These are phyloP conservation scores for Dicycla oo DNA, from an alignment of 2,888 invertebrate genomes.

Conservation along the genomic window DNA sequence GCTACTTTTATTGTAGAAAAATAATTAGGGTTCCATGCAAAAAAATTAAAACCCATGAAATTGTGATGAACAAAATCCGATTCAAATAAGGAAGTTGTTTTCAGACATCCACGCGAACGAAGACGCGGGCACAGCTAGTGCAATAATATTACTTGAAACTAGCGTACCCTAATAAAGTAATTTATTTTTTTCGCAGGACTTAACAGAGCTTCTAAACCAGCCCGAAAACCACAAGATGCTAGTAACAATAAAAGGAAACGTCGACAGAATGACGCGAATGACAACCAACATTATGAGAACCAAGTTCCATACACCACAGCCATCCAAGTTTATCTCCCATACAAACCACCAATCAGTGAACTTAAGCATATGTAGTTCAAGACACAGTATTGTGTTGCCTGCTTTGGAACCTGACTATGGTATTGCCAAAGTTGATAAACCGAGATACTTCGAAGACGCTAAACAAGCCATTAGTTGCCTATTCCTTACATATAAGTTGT, in stretches of 20 bases:
- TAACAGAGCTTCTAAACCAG: constrained; percentile 77
- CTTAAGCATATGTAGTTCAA: constrained; percentile 65
- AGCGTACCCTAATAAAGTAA: neutral
- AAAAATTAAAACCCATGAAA: no score
- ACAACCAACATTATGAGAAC: constrained; percentile 72
- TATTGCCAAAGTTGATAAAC: constrained; percentile 79
- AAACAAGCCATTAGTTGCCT: constrained; percentile 84
- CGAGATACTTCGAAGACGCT: constrained; percentile 84
- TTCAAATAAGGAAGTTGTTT: no score
- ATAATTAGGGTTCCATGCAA: no score
- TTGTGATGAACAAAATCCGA: no score
- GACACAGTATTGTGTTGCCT: constrained; percentile 71
- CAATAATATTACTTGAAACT: neutral
- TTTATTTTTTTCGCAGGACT: constrained; percentile 74
- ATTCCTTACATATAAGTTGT: constrained; percentile 82
- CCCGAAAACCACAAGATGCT: constrained; percentile 84
- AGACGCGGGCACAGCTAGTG: no score
- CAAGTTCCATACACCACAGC: constrained; percentile 75
- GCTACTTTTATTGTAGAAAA: no score
- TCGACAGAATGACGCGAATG: constrained; percentile 82
- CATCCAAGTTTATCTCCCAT: constrained; percentile 72
- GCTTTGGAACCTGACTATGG: constrained; percentile 86
- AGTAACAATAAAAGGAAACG: constrained; percentile 79
- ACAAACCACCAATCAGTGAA: constrained; percentile 73
- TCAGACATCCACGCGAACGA: no score